phyloP scores from a whole-genome alignment of 2,888 invertebrate genomes.

The Scrobipalpa atriplicella region DNA sequence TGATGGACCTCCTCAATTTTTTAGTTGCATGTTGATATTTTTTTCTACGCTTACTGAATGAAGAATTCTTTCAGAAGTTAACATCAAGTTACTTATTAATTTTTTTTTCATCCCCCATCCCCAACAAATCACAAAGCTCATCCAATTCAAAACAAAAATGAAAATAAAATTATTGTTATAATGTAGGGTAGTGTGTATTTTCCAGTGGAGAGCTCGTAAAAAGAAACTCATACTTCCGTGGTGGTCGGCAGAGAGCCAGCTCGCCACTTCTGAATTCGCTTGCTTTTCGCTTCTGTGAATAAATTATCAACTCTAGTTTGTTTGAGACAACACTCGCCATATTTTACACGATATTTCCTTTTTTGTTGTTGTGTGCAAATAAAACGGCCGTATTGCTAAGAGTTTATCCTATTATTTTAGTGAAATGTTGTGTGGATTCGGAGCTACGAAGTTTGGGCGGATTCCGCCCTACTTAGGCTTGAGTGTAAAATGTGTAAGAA shows the following conservation, averaged over 20 bases:
- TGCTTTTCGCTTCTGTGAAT: slow-evolving; percentile 44
- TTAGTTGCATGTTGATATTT: no score
- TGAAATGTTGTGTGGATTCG: not conserved
- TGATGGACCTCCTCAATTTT: no score
- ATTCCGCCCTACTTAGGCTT: not conserved
- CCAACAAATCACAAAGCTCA: not conserved
- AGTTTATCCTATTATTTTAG: not conserved
- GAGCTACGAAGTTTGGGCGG: not conserved
- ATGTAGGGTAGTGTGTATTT: slow-evolving; percentile 24
- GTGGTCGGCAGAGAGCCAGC: slow-evolving; percentile 50
- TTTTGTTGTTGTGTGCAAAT: not conserved
- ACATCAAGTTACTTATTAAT: no score
- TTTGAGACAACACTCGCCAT: not conserved
- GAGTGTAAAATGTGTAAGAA: not conserved
- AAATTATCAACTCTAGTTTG: slow-evolving; percentile 37
- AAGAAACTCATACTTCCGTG: slow-evolving; percentile 35
- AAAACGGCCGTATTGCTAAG: not conserved
- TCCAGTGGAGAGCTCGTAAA: slow-evolving; percentile 22
- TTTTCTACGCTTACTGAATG: no score
- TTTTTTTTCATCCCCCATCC: no score
- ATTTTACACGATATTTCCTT: slow-evolving; percentile 8
- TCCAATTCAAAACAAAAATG: not conserved
- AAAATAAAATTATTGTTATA: not conserved
- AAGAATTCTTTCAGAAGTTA: no score
- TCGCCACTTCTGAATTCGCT: slow-evolving; percentile 46